phyloP scores from a whole-genome alignment of 2,888 invertebrate genomes.

The Pachycephus smyrnensis region DNA sequence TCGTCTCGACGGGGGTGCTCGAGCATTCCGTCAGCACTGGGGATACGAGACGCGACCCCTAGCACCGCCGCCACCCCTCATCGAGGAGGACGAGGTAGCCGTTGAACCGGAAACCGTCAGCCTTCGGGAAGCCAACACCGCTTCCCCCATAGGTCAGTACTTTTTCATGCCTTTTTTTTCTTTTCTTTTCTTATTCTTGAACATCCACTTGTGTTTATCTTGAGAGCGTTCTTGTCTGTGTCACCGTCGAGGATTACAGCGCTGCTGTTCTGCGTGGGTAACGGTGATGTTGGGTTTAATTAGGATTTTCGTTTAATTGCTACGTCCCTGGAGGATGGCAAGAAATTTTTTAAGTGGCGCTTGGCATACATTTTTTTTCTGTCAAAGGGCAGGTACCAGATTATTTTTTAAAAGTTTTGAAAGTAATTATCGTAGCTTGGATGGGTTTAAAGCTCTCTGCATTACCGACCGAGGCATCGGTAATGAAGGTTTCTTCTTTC shows the following conservation, averaged over 20 bases:
- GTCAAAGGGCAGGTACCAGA: neutral
- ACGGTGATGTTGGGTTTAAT: neutral
- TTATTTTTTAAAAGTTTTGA: neutral
- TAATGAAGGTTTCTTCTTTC: neutral
- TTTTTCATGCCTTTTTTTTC: neutral
- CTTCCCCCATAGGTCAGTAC: conserved; percentile 71
- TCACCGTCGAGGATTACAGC: neutral
- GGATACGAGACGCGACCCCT: conserved; percentile 73
- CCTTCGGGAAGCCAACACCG: conserved; percentile 73
- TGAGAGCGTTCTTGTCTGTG: neutral
- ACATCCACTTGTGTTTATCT: neutral
- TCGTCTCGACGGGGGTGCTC: conserved; percentile 77
- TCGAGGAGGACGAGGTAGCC: conserved; percentile 76
- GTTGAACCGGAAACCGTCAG: conserved; percentile 76
- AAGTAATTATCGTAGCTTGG: neutral
- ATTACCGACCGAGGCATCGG: neutral
- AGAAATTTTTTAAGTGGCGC: neutral
- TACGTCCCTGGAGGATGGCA: neutral
- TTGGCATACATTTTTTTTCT: neutral
- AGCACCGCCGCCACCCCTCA: conserved; percentile 75
- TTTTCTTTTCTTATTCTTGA: neutral
- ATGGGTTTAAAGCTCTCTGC: neutral
- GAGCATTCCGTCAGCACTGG: conserved; percentile 74
- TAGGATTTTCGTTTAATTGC: neutral
- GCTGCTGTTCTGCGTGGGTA: neutral